Evolutionary conservation across 2,888 invertebrate genomes (phyloP).

Genomic region (Hemicrepidius hirtus): DNA sequence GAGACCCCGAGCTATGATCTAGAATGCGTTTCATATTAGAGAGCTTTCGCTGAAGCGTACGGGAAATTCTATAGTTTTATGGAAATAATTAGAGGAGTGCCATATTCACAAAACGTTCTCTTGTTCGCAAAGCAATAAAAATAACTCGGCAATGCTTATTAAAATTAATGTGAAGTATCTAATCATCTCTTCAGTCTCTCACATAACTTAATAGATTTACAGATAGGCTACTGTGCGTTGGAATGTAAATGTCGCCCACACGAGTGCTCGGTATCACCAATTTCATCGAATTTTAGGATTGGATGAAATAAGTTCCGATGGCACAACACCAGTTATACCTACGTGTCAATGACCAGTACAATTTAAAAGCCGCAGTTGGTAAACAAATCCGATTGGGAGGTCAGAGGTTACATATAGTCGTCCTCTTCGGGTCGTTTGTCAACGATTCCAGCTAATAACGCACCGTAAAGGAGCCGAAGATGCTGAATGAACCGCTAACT

Average conservation of each 20-base stretch:
- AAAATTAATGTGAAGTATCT: slow-evolving; percentile 37
- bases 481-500: slow-evolving; percentile 44
- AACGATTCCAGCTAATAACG: slow-evolving; percentile 45
- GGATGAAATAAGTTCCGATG: slow-evolving; percentile 27
- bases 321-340: slow-evolving; percentile 35
- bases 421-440: slow-evolving; percentile 38
- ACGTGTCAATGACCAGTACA: slow-evolving; percentile 48
- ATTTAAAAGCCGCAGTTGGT: slow-evolving; percentile 39
- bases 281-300: slow-evolving; percentile 39
- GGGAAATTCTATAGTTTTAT: slow-evolving; percentile 1
- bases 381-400: slow-evolving; percentile 40
- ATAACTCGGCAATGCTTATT: slow-evolving; percentile 33
- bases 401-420: slow-evolving; percentile 41
- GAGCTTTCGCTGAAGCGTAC: slow-evolving; percentile 13
- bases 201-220: slow-evolving; percentile 40
- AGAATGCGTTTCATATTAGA: slow-evolving; percentile 1
- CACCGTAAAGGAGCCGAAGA: slow-evolving; percentile 38
- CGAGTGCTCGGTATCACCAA: slow-evolving; percentile 24
- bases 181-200: slow-evolving; percentile 36
- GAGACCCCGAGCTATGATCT: slow-evolving; percentile 34
- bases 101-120: not conserved
- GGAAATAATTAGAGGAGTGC: not conserved
- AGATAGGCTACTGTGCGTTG: slow-evolving; percentile 42
- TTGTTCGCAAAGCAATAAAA: slow-evolving; percentile 29
- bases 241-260: slow-evolving; percentile 42